phyloP scores from a whole-genome alignment of 1,140 invertebrate genomes.

The Drosophila parvula region DNA sequence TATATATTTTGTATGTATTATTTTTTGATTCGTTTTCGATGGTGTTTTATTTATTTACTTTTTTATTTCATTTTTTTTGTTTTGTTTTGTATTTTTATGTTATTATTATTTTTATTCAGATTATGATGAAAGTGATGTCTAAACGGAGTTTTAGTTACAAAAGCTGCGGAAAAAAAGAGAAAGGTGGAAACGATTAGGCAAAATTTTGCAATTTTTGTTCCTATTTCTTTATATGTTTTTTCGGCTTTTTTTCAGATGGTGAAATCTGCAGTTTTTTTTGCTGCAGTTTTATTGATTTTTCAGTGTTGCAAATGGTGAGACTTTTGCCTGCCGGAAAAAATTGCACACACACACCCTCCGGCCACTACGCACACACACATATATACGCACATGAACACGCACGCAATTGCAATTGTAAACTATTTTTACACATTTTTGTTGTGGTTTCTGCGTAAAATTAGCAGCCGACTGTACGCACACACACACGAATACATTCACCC shows the following conservation, averaged over 20 bases:
- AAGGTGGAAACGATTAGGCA: conserved; percentile 36
- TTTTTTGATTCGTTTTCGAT: conserved; percentile 83
- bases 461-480: conserved; percentile 64
- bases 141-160: conserved; percentile 90
- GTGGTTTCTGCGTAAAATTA: conserved; percentile 65
- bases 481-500: conserved; percentile 28
- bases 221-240: neutral
- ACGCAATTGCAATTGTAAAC: conserved; percentile 63
- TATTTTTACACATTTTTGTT: conserved; percentile 78
- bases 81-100: conserved; percentile 62
- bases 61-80: conserved; percentile 56
- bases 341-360: conserved; percentile 38
- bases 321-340: conserved; percentile 64
- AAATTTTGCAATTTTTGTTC: conserved; percentile 3
- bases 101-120: conserved; percentile 83
- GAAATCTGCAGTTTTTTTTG: conserved; percentile 68
- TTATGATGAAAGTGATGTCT: conserved; percentile 84
- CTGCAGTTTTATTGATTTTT: conserved; percentile 79
- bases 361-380: conserved; percentile 30
- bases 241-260: conserved; percentile 39
- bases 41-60: conserved; percentile 72
- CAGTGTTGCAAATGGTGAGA: conserved; percentile 76
- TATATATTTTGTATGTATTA: conserved; percentile 65
- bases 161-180: conserved; percentile 86
- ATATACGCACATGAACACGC: conserved; percentile 30